Percentiles rank a stretch among this genome's conserved stretches.
Evolutionary conservation across 2,113 vertebrate species (phyloP).

Genomic region (Nothocercus nigrocapillus): DNA sequence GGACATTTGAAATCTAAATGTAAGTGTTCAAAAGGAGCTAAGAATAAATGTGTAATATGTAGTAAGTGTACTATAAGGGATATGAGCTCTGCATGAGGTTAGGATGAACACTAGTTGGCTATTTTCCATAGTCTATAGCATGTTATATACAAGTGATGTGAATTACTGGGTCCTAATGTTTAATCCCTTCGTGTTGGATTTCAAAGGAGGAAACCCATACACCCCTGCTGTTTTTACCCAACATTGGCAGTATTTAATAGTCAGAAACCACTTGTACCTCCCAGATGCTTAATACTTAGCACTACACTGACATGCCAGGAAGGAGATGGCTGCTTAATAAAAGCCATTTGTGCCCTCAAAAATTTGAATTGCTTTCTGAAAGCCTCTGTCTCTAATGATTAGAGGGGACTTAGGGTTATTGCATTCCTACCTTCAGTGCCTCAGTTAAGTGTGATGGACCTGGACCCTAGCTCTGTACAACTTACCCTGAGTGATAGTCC

Average conservation of each 20-base stretch:
- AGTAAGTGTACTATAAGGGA: background rate
- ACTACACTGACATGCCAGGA: background rate
- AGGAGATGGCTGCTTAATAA: background rate
- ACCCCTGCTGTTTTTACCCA: background rate
- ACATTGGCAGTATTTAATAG: background rate
- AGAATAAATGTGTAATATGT: background rate
- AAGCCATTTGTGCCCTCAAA: background rate
- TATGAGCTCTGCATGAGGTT: background rate
- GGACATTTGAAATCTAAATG: background rate
- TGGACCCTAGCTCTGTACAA: background rate
- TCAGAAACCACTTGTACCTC: background rate
- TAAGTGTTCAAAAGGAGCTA: background rate
- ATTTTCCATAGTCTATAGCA: accelerated
- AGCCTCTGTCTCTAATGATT: background rate
- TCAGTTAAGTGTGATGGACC: background rate
- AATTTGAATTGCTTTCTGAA: background rate
- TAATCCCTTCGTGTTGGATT: background rate
- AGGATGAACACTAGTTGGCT: background rate
- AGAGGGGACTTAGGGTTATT: background rate
- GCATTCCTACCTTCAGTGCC: background rate
- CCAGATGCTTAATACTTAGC: background rate
- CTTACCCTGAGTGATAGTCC: background rate
- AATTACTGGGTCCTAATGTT: background rate
- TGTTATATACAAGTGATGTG: background rate
- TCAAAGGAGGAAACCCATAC: background rate